Conservation (phyloP, 2,888 invertebrate genomes). For the Pseudococcus longispinus region DNA sequence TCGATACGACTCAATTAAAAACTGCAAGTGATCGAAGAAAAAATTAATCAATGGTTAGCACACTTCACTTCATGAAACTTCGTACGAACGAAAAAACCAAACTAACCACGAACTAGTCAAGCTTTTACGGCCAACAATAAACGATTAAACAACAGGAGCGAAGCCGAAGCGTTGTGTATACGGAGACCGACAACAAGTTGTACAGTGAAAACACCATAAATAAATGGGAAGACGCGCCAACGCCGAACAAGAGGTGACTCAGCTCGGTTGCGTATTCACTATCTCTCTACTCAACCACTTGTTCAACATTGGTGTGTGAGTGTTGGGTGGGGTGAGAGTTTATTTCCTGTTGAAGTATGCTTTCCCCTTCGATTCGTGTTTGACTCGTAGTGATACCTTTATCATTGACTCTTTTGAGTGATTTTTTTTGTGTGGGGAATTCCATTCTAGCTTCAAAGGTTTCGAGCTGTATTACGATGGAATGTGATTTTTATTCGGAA, state of each 20-base stretch:
- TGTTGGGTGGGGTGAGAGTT: not conserved
- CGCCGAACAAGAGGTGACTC: not conserved
- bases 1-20: not conserved
- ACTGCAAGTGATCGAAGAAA: not conserved
- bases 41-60: not conserved
- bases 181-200: not conserved
- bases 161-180: not conserved
- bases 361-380: no score
- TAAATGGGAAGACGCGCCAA: not conserved
- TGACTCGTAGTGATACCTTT: no score
- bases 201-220: not conserved
- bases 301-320: not conserved
- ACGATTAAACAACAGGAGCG: not conserved
- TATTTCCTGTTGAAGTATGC: no score
- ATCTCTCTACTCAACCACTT: not conserved
- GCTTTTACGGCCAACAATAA: not conserved
- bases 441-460: no score
- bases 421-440: no score
- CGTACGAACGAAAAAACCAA: not conserved
- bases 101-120: slow-evolving; percentile 2
- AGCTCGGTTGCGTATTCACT: not conserved
- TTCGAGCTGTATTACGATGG: no score
- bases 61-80: not conserved
- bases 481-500: no score
- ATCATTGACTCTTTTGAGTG: no score